Evolutionary conservation across 2,888 invertebrate genomes (phyloP).

Genomic region (Nymphalis urticae): DNA sequence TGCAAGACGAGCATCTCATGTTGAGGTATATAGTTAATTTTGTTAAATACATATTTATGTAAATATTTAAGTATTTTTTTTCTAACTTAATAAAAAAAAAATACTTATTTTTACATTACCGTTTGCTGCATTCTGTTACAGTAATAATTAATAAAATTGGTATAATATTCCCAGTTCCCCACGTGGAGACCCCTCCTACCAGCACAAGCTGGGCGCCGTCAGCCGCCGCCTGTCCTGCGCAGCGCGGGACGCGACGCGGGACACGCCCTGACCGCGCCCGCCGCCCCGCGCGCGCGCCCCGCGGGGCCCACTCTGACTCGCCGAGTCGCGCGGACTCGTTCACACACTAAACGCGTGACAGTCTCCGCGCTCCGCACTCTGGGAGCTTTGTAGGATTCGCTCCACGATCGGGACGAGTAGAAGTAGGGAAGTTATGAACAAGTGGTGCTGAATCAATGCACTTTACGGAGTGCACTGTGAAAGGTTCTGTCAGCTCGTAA

Average conservation of each 20-base stretch:
- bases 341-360: not conserved
- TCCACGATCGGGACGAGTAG: too few relatives aligned
- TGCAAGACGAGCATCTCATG: conserved; percentile 61
- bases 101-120: too few relatives aligned
- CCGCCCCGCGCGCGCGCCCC: not conserved
- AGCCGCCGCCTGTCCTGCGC: conserved; percentile 54
- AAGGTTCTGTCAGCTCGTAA: too few relatives aligned
- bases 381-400: too few relatives aligned
- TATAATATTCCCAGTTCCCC: conserved; percentile 21
- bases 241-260: conserved; percentile 52
- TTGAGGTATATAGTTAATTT: conserved; percentile 51
- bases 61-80: too few relatives aligned
- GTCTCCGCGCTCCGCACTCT: too few relatives aligned
- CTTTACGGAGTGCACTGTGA: too few relatives aligned
- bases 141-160: not conserved
- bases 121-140: too few relatives aligned
- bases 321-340: not conserved
- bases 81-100: too few relatives aligned
- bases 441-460: too few relatives aligned
- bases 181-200: conserved; percentile 54
- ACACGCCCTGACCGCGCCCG: conserved; percentile 54
- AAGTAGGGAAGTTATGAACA: too few relatives aligned
- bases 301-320: not conserved
- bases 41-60: not conserved
- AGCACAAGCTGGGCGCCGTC: conserved; percentile 61